Base-by-base conservation (phyloP, 2,797 vertebrate species). In the Sus cebifrons region DNA sequence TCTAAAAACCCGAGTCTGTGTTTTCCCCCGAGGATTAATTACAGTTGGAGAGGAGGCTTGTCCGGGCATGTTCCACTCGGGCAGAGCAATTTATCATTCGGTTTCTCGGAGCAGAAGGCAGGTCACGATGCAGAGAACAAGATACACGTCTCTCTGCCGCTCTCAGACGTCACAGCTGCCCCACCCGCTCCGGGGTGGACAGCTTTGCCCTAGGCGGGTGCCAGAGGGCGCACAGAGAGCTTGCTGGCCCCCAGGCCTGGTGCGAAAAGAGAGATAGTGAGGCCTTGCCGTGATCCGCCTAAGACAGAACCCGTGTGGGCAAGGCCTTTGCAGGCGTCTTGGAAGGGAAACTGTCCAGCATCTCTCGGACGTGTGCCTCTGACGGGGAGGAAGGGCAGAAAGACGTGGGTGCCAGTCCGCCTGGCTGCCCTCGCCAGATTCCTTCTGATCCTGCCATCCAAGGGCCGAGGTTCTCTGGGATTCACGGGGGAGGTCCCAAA, bases 21-120 rank as follows among this genome's bases (percentile, higher is more conserved):
- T 86, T 88, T 70, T 68, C 97, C 97, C 97, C 14, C 1, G 97
- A 96, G 97, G 78, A 95, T 97, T 95, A 95, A 97, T 97, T 98
- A 97, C 92, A 71, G 95, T 21, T 23, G 78, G 94, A 87, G 92
- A 81, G 94, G 74, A 96, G 87, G 78, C 94, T 86, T 84, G 95
- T 91, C 88, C 9, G 2, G 83, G 96, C n/a, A 0, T 17, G 93
- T 95, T 97, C 85, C 18, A 23, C 92, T 74, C 16, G 54, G 94
- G 84, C 93, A 52, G 89, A 89, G 97, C 75, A 40, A 97, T 96
- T 96, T 90, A 97, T 97, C 95, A 91, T 17, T 20, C 2, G 27
- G 90, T 92, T 93, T 81, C 6, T 0, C 71, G 83, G 86, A 93
- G 85, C 12, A 0, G 89, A 83, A 91, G 77, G 75, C 15, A 3